Evolutionary conservation across 2,888 invertebrate species (phyloP).

Genomic region (Diploptera punctata): DNA sequence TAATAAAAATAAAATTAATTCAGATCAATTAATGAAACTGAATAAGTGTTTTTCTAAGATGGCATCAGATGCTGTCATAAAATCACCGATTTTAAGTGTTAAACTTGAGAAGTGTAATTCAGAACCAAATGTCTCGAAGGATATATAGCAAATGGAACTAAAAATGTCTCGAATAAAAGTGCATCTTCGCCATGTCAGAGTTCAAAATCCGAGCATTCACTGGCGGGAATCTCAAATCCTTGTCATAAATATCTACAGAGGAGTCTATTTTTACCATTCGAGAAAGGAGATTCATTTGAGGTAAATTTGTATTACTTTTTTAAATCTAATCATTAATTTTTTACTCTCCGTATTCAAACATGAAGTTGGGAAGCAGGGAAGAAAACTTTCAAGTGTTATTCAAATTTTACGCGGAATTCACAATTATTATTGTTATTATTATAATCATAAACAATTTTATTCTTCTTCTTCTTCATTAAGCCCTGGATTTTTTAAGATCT

Average conservation of each 20-base stretch:
- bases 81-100: slow-evolving; percentile 14
- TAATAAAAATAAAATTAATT: not conserved
- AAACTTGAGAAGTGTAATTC: slow-evolving; percentile 24
- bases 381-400: no score
- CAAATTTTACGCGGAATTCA: no score
- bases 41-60: slow-evolving; percentile 7
- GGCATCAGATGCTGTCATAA: slow-evolving; percentile 11
- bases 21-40: not conserved
- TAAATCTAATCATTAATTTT: no score
- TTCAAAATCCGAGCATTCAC: slow-evolving; percentile 19
- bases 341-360: no score
- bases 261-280: slow-evolving; percentile 4
- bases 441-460: no score
- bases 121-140: slow-evolving; percentile 20
- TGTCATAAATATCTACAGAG: not conserved
- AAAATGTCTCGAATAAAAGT: not conserved
- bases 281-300: slow-evolving; percentile 21
- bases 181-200: not conserved
- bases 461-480: no score
- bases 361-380: no score
- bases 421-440: no score
- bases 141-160: not conserved
- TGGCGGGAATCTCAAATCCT: slow-evolving; percentile 16
- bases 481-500: no score
- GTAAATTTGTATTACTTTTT: not conserved